Evolutionary conservation across 1,140 invertebrate species (phyloP).

Genomic region (Chionoecetes opilio): DNA sequence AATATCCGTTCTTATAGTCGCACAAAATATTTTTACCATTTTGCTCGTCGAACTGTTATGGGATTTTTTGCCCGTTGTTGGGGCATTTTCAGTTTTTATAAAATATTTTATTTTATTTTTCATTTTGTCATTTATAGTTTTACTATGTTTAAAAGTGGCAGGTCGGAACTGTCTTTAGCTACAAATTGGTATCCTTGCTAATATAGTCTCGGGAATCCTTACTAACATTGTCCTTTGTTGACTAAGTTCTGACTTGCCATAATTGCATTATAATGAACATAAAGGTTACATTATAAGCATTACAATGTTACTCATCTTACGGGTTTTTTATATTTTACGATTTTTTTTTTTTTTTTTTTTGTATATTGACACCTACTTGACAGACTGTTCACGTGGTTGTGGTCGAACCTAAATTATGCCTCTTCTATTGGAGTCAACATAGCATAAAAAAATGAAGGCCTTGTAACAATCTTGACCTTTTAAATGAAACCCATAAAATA

Average conservation of each 20-base stretch:
- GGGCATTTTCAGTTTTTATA: conserved; percentile 79
- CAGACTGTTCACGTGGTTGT: conserved; percentile 80
- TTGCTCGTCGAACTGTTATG: conserved; percentile 74
- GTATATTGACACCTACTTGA: conserved; percentile 78
- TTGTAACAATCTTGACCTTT: conserved; percentile 61
- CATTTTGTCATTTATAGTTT: conserved; percentile 52
- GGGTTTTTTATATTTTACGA: conserved; percentile 76
- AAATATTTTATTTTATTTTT: conserved; percentile 70
- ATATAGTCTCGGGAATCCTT: background rate
- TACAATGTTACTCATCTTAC: conserved; percentile 67
- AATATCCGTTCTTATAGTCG: conserved; percentile 64
- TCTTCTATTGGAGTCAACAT: conserved; percentile 74
- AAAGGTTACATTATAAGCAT: conserved; percentile 76
- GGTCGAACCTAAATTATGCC: conserved; percentile 77
- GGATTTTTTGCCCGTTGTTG: conserved; percentile 71
- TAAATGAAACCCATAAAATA: conserved; percentile 59
- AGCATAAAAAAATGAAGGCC: conserved; percentile 65
- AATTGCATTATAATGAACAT: conserved; percentile 76
- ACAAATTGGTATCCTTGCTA: conserved; percentile 48
- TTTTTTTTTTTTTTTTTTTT: conserved; percentile 79
- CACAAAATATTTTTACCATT: conserved; percentile 75
- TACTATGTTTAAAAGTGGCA: conserved; percentile 64
- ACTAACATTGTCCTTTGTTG: conserved; percentile 64
- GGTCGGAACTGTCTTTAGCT: conserved; percentile 72
- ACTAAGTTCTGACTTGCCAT: conserved; percentile 76